phyloP scores from a whole-genome alignment of 2,797 vertebrate genomes.

The Megaceryle alcyon region DNA sequence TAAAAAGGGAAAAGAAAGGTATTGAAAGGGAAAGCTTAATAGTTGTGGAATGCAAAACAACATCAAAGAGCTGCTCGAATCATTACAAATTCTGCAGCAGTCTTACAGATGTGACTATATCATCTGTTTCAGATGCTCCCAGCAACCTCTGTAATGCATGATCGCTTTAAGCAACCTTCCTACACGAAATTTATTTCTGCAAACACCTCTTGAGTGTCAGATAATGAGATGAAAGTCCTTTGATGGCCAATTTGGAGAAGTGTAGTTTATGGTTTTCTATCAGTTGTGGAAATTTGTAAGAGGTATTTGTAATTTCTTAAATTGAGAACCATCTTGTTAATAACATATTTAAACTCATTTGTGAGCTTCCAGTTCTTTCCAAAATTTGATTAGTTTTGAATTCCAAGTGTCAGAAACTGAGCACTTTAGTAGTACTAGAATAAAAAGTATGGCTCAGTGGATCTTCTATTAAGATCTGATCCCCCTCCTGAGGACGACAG shows the following conservation, averaged over 20 bases:
- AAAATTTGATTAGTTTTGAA: background rate
- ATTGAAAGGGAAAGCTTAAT: conserved; percentile 30
- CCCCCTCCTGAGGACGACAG: background rate
- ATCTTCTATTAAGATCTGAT: background rate
- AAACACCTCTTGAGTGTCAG: background rate
- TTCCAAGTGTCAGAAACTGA: background rate
- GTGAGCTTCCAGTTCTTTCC: background rate
- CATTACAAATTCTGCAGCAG: background rate
- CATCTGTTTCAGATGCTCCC: background rate
- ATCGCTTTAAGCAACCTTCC: background rate
- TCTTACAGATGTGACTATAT: background rate
- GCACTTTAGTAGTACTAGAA: background rate
- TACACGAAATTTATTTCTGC: background rate
- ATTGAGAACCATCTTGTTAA: background rate
- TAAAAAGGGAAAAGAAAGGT: background rate
- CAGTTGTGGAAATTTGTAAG: background rate
- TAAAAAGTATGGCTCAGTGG: background rate
- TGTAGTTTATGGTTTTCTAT: background rate
- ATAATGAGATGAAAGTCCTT: background rate
- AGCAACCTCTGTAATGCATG: background rate
- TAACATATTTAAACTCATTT: background rate
- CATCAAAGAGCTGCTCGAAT: background rate
- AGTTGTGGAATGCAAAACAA: background rate
- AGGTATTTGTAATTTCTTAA: background rate
- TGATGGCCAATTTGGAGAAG: background rate